phyloP scores from a whole-genome alignment of 2,797 vertebrate species.

The Alcedo quadribrachys region DNA sequence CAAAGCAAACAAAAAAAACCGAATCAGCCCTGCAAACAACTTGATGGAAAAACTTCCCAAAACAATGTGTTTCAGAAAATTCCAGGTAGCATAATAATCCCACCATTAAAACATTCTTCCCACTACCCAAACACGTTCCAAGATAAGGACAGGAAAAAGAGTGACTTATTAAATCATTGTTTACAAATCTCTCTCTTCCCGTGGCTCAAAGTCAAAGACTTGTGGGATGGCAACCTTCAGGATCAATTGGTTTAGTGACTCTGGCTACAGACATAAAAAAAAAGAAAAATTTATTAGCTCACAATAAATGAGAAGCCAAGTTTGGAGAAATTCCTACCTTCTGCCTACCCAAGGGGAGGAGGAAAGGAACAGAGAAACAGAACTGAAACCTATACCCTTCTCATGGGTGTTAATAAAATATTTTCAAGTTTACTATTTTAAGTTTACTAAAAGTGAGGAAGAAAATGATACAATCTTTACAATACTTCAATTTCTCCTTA shows the following conservation, averaged over 20 bases:
- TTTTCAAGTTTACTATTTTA: not conserved
- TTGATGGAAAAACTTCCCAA: not conserved
- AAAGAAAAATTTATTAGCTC: not conserved
- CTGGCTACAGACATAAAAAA: not conserved
- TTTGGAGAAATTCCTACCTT: not conserved
- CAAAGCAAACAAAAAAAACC: not conserved
- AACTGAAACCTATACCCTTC: not conserved
- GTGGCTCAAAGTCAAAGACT: not conserved
- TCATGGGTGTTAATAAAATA: not conserved
- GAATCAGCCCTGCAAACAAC: not conserved
- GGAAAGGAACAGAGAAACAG: not conserved
- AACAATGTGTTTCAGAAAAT: not conserved
- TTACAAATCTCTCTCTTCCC: not conserved
- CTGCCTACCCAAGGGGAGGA: not conserved
- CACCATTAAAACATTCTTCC: not conserved
- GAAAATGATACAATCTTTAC: not conserved
- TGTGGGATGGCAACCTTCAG: not conserved
- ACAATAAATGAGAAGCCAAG: not conserved
- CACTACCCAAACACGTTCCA: not conserved
- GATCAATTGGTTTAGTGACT: not conserved
- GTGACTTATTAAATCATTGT: not conserved
- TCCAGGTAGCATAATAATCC: not conserved
- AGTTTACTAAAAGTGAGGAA: not conserved
- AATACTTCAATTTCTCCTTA: not conserved
- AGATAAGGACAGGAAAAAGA: not conserved